Evolutionary conservation across 2,888 invertebrate genomes (phyloP), one percentile per base, ranked within the genome.

Genomic region (Podotricha telesiphe): DNA sequence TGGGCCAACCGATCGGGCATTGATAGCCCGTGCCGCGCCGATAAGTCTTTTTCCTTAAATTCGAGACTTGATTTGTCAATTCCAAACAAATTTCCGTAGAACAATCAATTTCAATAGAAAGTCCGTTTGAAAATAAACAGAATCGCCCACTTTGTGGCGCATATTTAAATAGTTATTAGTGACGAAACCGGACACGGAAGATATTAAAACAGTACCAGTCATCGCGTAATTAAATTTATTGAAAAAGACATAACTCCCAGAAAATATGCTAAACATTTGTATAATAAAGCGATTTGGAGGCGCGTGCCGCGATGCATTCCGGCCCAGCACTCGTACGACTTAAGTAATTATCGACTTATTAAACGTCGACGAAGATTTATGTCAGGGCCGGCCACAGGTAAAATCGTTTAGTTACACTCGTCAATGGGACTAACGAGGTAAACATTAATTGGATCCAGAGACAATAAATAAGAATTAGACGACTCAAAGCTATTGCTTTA

Each of bases 161-260:
- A 80, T 85, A 86, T 85, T 83, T 83, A 80, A 85, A 84, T 81
- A 74, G 72, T 79, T 58, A 53, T 28, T 42, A 61, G 51, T 48
- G 65, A 62, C 28, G 82, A 80, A 83, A 83, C 84, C 82, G 82
- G 86, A 86, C 81, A 80, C 85, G 82, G 84, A 86, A 86, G 81
- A 84, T 76, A 82, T 83, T 78, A 81, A 82, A 86, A 86, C 82
- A 83, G 81, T 82, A 82, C 81, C 80, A 80, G 81, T n/a, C n/a
- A 82, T 81, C 81, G 73, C 79, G 84, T 87, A 90, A 89, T 90
- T 90, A 88, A 88, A 83, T 80, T 82, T 86, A 86, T 86, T 82
- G 77, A 75, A 76, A 76, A 81, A 83, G 85, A 86, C 86, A 86
- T 82, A 78, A 77, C 81, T 80, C 80, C 80, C 79, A 77, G 75